A percentile compares a stretch with the other conserved stretches of the same genome.
Evolutionary conservation across 2,888 invertebrate genomes (phyloP).

Genomic region (Chymomyza caudatula): DNA sequence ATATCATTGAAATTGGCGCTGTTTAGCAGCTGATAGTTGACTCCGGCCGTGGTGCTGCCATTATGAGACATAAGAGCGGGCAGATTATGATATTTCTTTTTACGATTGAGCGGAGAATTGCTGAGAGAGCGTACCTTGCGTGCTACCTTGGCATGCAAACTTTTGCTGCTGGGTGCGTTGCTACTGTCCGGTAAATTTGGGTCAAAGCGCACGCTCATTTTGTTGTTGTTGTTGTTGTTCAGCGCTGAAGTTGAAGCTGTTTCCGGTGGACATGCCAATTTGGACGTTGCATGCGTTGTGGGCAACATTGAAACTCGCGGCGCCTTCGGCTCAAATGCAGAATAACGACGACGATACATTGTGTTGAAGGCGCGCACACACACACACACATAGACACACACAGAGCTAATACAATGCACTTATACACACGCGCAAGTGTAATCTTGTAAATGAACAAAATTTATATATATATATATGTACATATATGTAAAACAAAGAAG

Average conservation of each 20-base stretch:
- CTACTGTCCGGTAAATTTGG: conserved; percentile 1
- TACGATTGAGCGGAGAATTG: conserved; percentile 75
- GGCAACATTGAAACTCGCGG: conserved; percentile 71
- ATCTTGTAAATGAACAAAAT: not conserved
- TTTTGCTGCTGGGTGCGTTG: conserved; percentile 2
- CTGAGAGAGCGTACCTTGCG: conserved; percentile 75
- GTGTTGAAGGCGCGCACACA: conserved; percentile 14
- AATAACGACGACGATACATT: conserved; percentile 77
- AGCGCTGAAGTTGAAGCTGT: conserved; percentile 5
- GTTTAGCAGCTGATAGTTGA: conserved; percentile 61
- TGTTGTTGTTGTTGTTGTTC: conserved; percentile 24
- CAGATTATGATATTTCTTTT: conserved; percentile 68
- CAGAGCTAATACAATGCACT: conserved; percentile 7
- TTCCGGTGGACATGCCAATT: conserved; percentile 33
- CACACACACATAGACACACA: conserved; percentile 20
- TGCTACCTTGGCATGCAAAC: conserved; percentile 46
- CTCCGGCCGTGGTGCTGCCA: conserved; percentile 47
- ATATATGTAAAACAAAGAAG: too few species aligned
- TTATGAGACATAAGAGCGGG: conserved; percentile 58
- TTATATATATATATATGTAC: too few species aligned
- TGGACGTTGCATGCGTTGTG: conserved; percentile 37
- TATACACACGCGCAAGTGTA: not conserved
- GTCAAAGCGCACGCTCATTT: conserved; percentile 30
- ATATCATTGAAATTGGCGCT: conserved; percentile 56
- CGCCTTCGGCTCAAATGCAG: conserved; percentile 74